Conservation (phyloP, 2,888 invertebrate species). For the Drosophila fulvimacula region DNA sequence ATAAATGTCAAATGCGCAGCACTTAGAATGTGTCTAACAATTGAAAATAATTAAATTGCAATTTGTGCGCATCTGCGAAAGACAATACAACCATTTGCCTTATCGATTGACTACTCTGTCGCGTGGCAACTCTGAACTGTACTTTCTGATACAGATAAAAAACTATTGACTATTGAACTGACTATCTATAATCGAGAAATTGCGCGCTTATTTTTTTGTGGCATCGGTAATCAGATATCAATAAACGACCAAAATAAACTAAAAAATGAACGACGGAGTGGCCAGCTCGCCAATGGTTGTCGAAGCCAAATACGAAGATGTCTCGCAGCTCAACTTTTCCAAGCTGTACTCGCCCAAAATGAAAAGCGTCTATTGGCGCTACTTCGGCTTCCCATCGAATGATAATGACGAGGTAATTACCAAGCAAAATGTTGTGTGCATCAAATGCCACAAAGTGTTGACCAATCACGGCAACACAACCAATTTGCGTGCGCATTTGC, state of each 20-base stretch:
- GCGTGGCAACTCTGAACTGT: slow-evolving; percentile 79
- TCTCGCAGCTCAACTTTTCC: slow-evolving; percentile 78
- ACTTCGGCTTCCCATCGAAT: slow-evolving; percentile 84
- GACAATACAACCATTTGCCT: slow-evolving; percentile 53
- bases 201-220: slow-evolving; percentile 73
- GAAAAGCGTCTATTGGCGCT: slow-evolving; percentile 84
- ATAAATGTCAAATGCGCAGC: slow-evolving; percentile 30
- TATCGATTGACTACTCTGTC: slow-evolving; percentile 75
- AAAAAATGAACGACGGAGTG: slow-evolving; percentile 65
- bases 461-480: slow-evolving; percentile 84
- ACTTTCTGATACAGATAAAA: slow-evolving; percentile 78
- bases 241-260: slow-evolving; percentile 36
- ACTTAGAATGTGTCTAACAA: slow-evolving; percentile 3
- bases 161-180: slow-evolving; percentile 79
- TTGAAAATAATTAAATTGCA: slow-evolving; percentile 15
- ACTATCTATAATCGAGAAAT: slow-evolving; percentile 81
- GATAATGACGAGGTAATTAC: slow-evolving; percentile 83
- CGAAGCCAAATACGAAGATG: slow-evolving; percentile 70
- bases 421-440: slow-evolving; percentile 83
- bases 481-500: slow-evolving; percentile 83
- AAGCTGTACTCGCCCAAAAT: slow-evolving; percentile 84
- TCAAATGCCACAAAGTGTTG: slow-evolving; percentile 81
- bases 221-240: slow-evolving; percentile 67
- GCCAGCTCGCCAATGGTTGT: slow-evolving; percentile 59
- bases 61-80: slow-evolving; percentile 36